A percentile compares a stretch with the other conserved stretches of the same genome.
phyloP scores from a whole-genome alignment of 2,797 vertebrate species.

The Hemibagrus guttatus region DNA sequence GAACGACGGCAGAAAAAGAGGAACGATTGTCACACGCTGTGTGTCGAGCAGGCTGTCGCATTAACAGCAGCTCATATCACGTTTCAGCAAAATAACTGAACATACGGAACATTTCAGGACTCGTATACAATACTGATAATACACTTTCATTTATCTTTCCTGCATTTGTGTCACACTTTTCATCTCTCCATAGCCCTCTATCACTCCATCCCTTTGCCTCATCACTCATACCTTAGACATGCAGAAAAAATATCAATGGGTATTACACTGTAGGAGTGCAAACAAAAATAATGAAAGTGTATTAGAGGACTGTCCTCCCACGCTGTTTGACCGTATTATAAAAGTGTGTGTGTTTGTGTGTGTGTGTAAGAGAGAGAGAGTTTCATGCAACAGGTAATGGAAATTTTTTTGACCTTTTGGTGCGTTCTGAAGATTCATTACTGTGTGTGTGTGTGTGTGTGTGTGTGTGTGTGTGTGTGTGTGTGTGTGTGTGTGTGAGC shows the following conservation, averaged over 20 bases:
- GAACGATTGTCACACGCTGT: not conserved
- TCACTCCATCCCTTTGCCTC: not conserved
- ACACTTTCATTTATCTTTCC: not conserved
- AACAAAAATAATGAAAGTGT: constrained; percentile 49
- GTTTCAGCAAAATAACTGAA: not conserved
- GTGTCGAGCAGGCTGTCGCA: not conserved
- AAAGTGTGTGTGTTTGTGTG: not conserved
- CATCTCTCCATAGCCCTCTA: not conserved
- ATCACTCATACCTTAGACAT: not conserved
- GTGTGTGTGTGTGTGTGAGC: not conserved
- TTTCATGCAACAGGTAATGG: constrained; percentile 41
- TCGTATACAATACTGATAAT: not conserved
- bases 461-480: not conserved
- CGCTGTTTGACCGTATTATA: constrained; percentile 24
- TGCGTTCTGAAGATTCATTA: constrained; percentile 31
- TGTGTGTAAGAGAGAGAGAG: constrained; percentile 1
- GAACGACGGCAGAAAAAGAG: not conserved
- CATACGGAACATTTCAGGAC: not conserved
- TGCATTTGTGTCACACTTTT: not conserved
- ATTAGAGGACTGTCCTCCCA: constrained; percentile 35
- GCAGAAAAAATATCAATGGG: not conserved
- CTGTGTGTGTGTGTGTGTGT: constrained; percentile 3
- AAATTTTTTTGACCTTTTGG: constrained; percentile 43
- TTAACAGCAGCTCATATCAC: not conserved
- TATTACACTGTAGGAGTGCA: constrained; percentile 19